A percentile compares a stretch with the other conserved stretches of the same genome.
Evolutionary conservation across 2,888 invertebrate species (phyloP).

Genomic region (Amphipoea lucens): DNA sequence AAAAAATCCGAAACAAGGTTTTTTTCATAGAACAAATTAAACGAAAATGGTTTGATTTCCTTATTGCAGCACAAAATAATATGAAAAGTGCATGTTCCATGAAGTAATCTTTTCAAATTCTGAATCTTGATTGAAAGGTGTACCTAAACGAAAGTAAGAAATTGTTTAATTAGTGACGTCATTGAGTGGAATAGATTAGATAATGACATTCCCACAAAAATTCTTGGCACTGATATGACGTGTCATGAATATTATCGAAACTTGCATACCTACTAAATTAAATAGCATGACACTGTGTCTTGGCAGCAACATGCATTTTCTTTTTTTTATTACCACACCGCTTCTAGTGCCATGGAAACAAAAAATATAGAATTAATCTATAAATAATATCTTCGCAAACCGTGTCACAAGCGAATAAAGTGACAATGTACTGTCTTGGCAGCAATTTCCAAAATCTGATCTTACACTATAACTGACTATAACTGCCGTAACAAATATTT

Average conservation of each 20-base stretch:
- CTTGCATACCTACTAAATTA: not conserved
- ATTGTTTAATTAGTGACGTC: not conserved
- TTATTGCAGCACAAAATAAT: not conserved
- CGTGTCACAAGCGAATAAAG: too few relatives aligned
- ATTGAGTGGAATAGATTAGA: not conserved
- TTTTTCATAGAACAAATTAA: too few relatives aligned
- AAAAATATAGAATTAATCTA: conserved; percentile 6
- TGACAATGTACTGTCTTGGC: not conserved
- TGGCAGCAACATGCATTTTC: not conserved
- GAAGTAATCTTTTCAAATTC: not conserved
- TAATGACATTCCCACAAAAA: not conserved
- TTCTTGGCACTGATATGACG: too few relatives aligned
- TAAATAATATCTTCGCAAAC: not conserved
- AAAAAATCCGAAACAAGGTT: not conserved
- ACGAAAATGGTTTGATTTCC: not conserved
- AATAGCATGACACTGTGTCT: not conserved
- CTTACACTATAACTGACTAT: not conserved
- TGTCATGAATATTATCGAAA: not conserved
- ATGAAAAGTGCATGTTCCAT: not conserved
- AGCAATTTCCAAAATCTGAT: not conserved
- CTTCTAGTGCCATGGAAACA: not conserved
- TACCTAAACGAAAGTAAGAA: not conserved
- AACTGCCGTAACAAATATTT: too few relatives aligned
- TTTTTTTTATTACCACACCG: not conserved
- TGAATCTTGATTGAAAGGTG: not conserved